phyloP scores from a whole-genome alignment of 1,140 invertebrate genomes.

The Pseudomyrmex gracilis region DNA sequence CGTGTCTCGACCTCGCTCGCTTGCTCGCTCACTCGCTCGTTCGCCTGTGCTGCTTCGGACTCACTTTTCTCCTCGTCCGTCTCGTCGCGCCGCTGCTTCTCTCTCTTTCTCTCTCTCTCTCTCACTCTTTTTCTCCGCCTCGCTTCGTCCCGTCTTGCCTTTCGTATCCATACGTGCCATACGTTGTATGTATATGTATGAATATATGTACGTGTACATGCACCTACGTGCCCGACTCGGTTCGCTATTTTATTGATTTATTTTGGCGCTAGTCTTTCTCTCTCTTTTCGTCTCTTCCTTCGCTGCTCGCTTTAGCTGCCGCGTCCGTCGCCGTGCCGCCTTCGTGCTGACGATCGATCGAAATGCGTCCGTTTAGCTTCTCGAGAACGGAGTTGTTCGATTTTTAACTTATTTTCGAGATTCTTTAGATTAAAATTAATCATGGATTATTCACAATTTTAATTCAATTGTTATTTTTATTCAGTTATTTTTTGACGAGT shows the following conservation, averaged over 20 bases:
- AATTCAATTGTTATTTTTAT: neutral
- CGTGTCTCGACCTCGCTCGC: constrained; percentile 79
- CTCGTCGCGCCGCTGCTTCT: constrained; percentile 13
- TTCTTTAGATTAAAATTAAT: neutral
- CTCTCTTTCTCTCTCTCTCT: constrained; percentile 11
- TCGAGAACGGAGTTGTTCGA: constrained; percentile 15
- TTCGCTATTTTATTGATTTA: constrained; percentile 76
- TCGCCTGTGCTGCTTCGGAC: constrained; percentile 54
- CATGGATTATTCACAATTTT: neutral
- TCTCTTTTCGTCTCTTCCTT: neutral
- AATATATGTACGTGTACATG: neutral
- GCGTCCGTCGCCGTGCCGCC: constrained; percentile 31
- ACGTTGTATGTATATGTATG: neutral
- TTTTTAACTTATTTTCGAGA: neutral
- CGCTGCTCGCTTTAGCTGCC: constrained; percentile 6
- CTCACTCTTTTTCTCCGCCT: constrained; percentile 26
- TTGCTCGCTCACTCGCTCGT: constrained; percentile 62
- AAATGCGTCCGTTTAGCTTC: constrained; percentile 55
- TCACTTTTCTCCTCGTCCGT: constrained; percentile 16
- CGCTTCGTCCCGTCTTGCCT: neutral
- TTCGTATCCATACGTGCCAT: constrained; percentile 29
- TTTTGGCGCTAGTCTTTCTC: constrained; percentile 67
- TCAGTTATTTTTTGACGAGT: neutral
- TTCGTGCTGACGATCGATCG: constrained; percentile 68
- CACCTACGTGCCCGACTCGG: constrained; percentile 46